Conservation (phyloP, 1,140 invertebrate species). For the Centruroides sculpturatus region DNA sequence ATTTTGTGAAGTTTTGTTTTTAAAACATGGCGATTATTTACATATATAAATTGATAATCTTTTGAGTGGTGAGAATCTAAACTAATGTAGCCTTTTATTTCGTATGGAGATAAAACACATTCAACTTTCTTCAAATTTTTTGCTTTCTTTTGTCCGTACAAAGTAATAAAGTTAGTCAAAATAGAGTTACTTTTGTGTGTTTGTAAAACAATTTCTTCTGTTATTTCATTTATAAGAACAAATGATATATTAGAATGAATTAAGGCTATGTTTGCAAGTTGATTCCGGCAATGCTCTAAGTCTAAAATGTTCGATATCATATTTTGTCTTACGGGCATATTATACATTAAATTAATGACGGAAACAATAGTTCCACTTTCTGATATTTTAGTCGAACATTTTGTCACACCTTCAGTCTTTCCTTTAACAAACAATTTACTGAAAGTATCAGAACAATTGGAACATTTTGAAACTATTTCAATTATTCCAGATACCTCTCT, state of each 20-base stretch:
- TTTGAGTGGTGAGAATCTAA: constrained; percentile 31
- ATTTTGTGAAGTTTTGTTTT: constrained; percentile 37
- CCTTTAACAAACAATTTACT: constrained; percentile 34
- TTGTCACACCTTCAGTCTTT: constrained; percentile 23
- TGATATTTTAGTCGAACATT: constrained; percentile 30
- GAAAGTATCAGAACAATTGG: constrained; percentile 30
- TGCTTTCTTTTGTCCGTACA: constrained; percentile 35
- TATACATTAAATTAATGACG: constrained; percentile 43
- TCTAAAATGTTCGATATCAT: constrained; percentile 36
- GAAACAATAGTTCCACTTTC: constrained; percentile 47
- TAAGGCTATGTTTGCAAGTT: constrained; percentile 41
- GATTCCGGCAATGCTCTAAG: constrained; percentile 38
- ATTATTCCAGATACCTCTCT: constrained; percentile 37
- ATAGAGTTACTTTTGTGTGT: constrained; percentile 37
- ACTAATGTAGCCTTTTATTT: constrained; percentile 38
- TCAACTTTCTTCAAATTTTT: constrained; percentile 33
- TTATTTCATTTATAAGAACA: constrained; percentile 42
- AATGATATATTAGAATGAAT: constrained; percentile 42
- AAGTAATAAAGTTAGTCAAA: constrained; percentile 33
- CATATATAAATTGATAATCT: constrained; percentile 42
- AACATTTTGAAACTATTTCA: constrained; percentile 36
- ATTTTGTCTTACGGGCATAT: constrained; percentile 44
- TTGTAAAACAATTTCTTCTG: constrained; percentile 38
- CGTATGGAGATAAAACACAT: constrained; percentile 34
- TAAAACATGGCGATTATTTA: constrained; percentile 41